Evolutionary conservation across 2,797 vertebrate species (phyloP), one percentile per base, ranked within the genome.

Genomic region (Microctenopoma stevenorrisi): DNA sequence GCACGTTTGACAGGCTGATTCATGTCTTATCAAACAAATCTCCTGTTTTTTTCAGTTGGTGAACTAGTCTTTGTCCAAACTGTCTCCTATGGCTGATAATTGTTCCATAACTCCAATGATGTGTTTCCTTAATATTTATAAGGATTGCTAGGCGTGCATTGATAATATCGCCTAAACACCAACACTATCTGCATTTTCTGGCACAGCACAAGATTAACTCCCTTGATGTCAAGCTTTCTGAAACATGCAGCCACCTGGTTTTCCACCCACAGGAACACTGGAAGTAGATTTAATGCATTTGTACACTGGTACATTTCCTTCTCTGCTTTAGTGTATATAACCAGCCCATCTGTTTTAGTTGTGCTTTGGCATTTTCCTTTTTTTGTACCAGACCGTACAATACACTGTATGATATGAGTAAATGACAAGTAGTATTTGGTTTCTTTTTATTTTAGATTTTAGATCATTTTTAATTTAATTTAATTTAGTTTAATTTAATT

Each of bases 261-360:
- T 42, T 40, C 49, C 47, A 57, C 51, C 13, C 3, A 7, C 42
- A 57, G 57, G 50, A 4, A 12, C 0, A 8, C 64, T 54, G 58
- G 43, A 35, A 22, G 49, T 16, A 58, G 49, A 3, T 46, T 53
- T 55, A 12, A 35, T 11, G 55, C 47, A 35, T 3, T 2, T 25
- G 63, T 28, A 6, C 55, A 14, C 49, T 26, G 68, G 43, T 52
- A 26, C 53, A 4, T 62, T 77, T 78, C 57, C 64, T 40, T 50
- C n/a, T 30, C 38, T 18, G 44, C 59, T 48, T 38, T 15, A 15
- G 25, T 57, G 40, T 42, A 51, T 53, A 22, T 49, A 66, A 72
- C 55, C 48, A 18, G 13, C 55, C 66, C 81, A 72, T 83, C 75
- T 84, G 81, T 61, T 75, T 77, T 35, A 54, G 64, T 68, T 60